phyloP scores from a whole-genome alignment of 2,113 vertebrate species.

The Eurypyga helias region DNA sequence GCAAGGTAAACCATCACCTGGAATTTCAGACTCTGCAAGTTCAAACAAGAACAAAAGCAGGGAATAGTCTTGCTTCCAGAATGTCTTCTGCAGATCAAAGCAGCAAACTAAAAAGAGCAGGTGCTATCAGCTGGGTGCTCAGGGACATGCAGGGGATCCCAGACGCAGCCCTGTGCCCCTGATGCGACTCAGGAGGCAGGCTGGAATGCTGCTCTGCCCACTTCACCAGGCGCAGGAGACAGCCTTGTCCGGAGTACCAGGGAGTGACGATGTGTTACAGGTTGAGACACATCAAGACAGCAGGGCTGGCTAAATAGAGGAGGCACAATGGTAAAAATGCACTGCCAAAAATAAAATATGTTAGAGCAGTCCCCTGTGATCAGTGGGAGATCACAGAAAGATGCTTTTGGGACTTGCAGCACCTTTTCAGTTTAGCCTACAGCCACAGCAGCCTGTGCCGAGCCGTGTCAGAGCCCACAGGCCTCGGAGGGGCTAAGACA shows the following conservation, averaged over 20 bases:
- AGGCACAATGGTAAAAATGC: background rate
- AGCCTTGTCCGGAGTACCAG: rapidly evolving
- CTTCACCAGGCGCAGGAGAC: rapidly evolving
- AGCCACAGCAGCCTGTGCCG: background rate
- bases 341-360: background rate
- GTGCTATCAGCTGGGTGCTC: background rate
- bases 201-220: background rate
- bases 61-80: background rate
- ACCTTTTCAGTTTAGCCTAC: background rate
- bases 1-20: background rate
- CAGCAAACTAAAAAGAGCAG: background rate
- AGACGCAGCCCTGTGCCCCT: background rate
- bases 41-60: background rate
- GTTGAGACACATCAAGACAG: background rate
- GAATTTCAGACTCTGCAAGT: background rate
- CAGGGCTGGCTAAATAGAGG: background rate
- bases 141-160: background rate
- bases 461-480: background rate
- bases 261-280: rapidly evolving
- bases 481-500: background rate
- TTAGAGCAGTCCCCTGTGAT: background rate
- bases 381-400: background rate
- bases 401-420: background rate
- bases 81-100: background rate
- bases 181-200: rapidly evolving